These are phyloP conservation scores for Nemopilema nomurai DNA, from an alignment of 30 jellyfish, hydroid and myxozoan genomes.

Conservation along the genomic window DNA sequence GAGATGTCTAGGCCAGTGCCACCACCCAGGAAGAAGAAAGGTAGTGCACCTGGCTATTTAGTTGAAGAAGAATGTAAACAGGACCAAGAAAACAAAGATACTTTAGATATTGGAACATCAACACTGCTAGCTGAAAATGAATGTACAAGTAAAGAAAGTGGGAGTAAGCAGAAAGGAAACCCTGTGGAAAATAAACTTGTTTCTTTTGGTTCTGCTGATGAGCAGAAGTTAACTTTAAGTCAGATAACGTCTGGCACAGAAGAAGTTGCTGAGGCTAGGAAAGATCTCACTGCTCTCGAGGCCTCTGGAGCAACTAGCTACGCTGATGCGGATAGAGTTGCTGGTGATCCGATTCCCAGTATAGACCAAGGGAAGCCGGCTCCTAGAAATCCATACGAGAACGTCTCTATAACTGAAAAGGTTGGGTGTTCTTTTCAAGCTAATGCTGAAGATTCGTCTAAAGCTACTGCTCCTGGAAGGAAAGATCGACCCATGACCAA, in stretches of 20 bases:
- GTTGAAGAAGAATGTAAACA: background rate
- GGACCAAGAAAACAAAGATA: background rate
- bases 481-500: background rate
- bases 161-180: background rate
- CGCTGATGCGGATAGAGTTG: background rate
- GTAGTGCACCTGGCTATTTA: background rate
- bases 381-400: constrained; percentile 14
- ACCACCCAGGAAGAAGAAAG: constrained; percentile 43
- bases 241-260: background rate
- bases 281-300: background rate
- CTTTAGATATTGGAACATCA: background rate
- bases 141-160: background rate
- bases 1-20: constrained; percentile 38
- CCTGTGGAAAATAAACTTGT: background rate
- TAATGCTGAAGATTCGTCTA: background rate
- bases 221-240: background rate
- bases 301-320: background rate
- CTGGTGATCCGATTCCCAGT: background rate
- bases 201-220: background rate
- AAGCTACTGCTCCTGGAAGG: constrained; percentile 17
- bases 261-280: background rate
- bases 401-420: constrained; percentile 3
- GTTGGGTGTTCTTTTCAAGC: background rate
- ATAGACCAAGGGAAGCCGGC: background rate
- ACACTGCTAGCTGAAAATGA: background rate